These are phyloP conservation scores for Carapus acus DNA, from an alignment of 2,797 vertebrate species.

Conservation along the genomic window DNA sequence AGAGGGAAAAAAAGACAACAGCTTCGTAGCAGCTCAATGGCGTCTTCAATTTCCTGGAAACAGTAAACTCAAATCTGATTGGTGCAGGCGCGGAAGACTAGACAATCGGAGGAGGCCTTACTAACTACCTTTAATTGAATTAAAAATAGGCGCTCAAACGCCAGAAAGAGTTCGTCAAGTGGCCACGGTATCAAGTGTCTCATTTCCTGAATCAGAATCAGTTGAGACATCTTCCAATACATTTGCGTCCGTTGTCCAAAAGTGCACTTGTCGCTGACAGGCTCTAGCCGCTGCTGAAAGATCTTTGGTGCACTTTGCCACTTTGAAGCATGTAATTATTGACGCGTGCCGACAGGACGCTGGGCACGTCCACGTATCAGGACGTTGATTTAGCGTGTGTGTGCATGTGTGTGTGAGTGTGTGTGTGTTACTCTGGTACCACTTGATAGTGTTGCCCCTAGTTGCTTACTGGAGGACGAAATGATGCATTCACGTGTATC, in stretches of 20 bases:
- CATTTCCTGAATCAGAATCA: too few species aligned
- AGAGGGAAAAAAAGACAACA: too few species aligned
- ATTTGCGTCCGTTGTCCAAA: too few species aligned
- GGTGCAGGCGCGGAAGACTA: neutral
- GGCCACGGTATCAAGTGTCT: neutral
- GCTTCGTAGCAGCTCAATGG: too few species aligned
- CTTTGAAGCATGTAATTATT: constrained; percentile 25
- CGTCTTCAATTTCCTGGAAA: constrained; percentile 59
- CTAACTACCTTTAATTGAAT: constrained; percentile 9
- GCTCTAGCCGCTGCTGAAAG: neutral
- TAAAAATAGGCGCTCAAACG: neutral
- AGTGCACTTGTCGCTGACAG: too few species aligned
- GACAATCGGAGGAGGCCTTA: constrained; percentile 50
- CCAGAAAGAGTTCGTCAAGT: neutral
- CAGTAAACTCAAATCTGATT: constrained; percentile 45
- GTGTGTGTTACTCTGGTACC: neutral
- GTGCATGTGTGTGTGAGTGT: neutral
- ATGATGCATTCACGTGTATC: constrained; percentile 36
- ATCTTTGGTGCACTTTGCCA: neutral
- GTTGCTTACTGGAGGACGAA: constrained; percentile 13
- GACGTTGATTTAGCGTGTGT: constrained; percentile 20
- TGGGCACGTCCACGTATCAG: constrained; percentile 45
- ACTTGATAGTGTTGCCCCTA: constrained; percentile 2
- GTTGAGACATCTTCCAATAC: too few species aligned
- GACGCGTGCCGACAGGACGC: constrained; percentile 61